These are phyloP conservation scores for Aurelia aurita complex sp. Pacific DNA, from an alignment of 30 jellyfish, hydroid and myxozoan genomes.

Conservation along the genomic window DNA sequence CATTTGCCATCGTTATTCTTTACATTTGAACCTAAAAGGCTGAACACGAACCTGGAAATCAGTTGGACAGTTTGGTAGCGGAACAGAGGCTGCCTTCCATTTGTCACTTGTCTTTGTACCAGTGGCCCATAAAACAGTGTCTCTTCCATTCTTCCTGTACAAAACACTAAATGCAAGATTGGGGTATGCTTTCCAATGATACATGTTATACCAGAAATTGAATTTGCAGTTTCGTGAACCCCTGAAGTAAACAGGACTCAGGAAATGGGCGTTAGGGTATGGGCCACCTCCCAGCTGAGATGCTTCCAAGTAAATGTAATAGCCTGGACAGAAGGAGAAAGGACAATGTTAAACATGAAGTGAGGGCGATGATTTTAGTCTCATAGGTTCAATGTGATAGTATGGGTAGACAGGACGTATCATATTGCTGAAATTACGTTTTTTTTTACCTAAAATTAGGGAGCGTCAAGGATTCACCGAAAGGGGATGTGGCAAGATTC, in stretches of 20 bases:
- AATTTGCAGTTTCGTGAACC: conserved; percentile 90
- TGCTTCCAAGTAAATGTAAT: conserved; percentile 92
- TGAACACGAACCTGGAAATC: conserved; percentile 83
- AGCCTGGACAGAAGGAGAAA: conserved; percentile 59
- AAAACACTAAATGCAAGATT: conserved; percentile 73
- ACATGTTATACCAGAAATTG: conserved; percentile 98
- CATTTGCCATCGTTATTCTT: too few relatives aligned
- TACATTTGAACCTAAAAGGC: too few relatives aligned
- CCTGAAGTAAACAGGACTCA: conserved; percentile 86
- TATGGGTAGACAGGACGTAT: too few relatives aligned
- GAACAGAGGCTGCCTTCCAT: conserved; percentile 84
- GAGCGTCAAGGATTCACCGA: too few relatives aligned
- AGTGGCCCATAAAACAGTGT: conserved; percentile 88
- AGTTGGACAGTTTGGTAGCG: conserved; percentile 91
- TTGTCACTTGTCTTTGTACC: conserved; percentile 73
- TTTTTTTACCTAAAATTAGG: too few relatives aligned
- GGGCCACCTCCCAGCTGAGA: conserved; percentile 76
- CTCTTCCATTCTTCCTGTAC: conserved; percentile 85
- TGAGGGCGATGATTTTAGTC: neutral
- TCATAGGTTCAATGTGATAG: too few relatives aligned
- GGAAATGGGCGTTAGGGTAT: conserved; percentile 93
- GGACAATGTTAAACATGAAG: neutral
- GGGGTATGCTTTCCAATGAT: conserved; percentile 70
- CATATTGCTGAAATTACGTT: too few relatives aligned
- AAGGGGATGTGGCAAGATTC: too few relatives aligned